Evolutionary conservation across 2,113 vertebrate genomes (phyloP).

Genomic region (Oryzias curvinotus): DNA sequence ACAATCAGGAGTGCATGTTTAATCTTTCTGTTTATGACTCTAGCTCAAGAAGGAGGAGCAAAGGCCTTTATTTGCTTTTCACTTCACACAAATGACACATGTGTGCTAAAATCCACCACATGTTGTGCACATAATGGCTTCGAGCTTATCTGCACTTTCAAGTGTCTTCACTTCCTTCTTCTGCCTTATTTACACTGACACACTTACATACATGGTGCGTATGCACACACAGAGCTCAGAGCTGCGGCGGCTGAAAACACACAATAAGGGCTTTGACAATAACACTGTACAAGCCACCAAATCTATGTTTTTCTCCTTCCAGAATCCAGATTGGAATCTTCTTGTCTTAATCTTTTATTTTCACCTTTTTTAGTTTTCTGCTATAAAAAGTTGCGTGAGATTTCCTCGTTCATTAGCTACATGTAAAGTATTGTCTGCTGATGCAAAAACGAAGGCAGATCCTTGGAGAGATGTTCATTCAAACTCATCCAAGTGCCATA

Average conservation of each 20-base stretch:
- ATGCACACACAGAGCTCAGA: background rate
- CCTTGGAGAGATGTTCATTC: background rate
- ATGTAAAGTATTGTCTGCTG: background rate
- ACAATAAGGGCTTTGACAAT: background rate
- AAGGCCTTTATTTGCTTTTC: constrained; percentile 2
- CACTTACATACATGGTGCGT: constrained; percentile 5
- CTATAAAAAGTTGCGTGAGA: too few relatives aligned
- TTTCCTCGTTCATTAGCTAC: background rate
- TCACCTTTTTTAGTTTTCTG: too few relatives aligned
- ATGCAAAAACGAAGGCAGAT: background rate
- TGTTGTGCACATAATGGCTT: background rate
- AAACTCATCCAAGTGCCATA: background rate
- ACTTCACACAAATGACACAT: background rate
- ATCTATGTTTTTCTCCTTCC: too few relatives aligned
- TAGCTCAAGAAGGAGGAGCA: constrained; percentile 32
- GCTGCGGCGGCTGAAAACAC: background rate
- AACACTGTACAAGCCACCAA: background rate
- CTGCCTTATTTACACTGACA: constrained; percentile 8
- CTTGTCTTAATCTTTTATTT: background rate
- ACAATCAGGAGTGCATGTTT: constrained; percentile 30
- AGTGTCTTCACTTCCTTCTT: constrained; percentile 14
- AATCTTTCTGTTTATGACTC: constrained; percentile 43
- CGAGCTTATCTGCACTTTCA: background rate
- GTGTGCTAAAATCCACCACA: background rate
- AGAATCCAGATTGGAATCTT: too few relatives aligned